Base-by-base conservation (phyloP, 2,888 invertebrate genomes). In the Rutpela maculata region DNA sequence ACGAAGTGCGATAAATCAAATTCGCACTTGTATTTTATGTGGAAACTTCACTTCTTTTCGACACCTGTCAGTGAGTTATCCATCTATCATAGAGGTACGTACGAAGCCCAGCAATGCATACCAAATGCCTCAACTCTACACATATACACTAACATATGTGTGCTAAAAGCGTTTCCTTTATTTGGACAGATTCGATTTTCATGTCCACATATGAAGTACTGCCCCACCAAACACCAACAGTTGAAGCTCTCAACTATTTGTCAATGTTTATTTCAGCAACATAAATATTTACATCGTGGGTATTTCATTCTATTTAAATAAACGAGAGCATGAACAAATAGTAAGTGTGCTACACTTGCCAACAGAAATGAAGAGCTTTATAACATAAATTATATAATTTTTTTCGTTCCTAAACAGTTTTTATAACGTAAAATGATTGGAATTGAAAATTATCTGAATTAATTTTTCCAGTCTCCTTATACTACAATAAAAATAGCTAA, bases 11-110 rank as follows among this genome's bases (percentile, higher is more conserved):
- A 84, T 84, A 83, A 84, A 84, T 84, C 84, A 83, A 81, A 81
- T 78, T 80, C 80, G 81, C 84, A 81, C 78, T 83, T 85, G 85
- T 84, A 81, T 85, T 85, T 85, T 84, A 86, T 85, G 85, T 81
- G 84, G 75, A 85, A 86, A 86, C 85, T 86, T 83, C 83, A 86
- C 83, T 84, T 81, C 82, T 82, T 82, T 85, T 86, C 86, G 84
- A 85, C 86, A 85, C 83, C 85, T 85, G 86, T 85, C 86, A 86
- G 79, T 78, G 81, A 75, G 76, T 67, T 80, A 83, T 81, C 83
- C 84, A 86, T 86, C 84, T 80, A 85, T 86, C 86, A 85, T 80
- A 77, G 76, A 78, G 80, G 76, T 82, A 81, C 80, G 82, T 82
- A 76, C 63, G 65, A 11, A 79, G 79, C 77, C 77, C 82, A 76